A percentile compares a stretch with the other conserved stretches of the same genome.
Conservation (phyloP, 2,113 vertebrate genomes). For the Vulpes lagopus region DNA sequence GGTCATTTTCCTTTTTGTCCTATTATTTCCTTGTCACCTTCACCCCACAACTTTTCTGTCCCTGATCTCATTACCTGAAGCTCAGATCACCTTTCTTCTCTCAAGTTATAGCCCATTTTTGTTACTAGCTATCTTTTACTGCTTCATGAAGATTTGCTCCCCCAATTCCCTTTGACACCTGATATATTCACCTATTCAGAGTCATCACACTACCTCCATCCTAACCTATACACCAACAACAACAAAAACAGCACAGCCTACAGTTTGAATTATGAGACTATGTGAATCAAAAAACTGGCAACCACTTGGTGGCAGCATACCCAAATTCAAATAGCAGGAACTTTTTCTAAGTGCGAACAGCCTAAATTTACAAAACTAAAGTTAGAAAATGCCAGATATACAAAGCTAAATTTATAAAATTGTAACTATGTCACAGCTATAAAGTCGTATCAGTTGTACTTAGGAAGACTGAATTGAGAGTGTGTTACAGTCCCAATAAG, state of each 20-base stretch:
- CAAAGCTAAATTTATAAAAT: slow-evolving; percentile 74
- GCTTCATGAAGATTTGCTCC: background rate
- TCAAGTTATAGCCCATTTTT: slow-evolving; percentile 40
- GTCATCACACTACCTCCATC: background rate
- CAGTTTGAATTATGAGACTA: background rate
- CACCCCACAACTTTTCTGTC: background rate
- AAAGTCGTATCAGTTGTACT: slow-evolving; percentile 42
- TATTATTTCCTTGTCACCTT: background rate
- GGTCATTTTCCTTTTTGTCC: background rate
- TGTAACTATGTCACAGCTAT: slow-evolving; percentile 56
- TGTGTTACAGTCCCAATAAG: slow-evolving; percentile 9
- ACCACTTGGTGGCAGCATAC: slow-evolving; percentile 76
- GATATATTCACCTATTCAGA: slow-evolving; percentile 26
- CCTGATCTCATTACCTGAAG: slow-evolving; percentile 26
- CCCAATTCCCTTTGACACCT: background rate
- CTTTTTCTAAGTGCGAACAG: slow-evolving; percentile 55
- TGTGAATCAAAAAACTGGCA: slow-evolving; percentile 22
- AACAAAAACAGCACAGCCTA: background rate
- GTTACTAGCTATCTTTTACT: background rate
- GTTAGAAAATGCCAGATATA: slow-evolving; percentile 69
- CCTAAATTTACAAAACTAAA: slow-evolving; percentile 68
- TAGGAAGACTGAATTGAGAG: slow-evolving; percentile 37
- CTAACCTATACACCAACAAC: background rate
- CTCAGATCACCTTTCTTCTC: background rate
- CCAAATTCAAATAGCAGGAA: slow-evolving; percentile 68